Evolutionary conservation across 2,888 invertebrate genomes (phyloP).

Genomic region (Sphaeridia pumilis): DNA sequence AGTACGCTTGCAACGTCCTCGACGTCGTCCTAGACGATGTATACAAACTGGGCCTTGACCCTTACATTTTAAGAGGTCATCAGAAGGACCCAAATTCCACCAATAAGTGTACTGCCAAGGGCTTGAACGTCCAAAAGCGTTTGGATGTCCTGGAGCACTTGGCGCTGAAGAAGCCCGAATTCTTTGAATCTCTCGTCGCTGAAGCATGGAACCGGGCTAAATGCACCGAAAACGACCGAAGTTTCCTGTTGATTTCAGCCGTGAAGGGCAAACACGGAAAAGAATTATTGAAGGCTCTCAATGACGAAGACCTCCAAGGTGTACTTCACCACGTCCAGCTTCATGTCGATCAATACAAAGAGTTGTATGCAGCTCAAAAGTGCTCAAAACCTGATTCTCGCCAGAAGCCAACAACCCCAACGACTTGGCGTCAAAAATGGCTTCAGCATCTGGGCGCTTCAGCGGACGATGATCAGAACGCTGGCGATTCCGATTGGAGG

Average conservation of each 20-base stretch:
- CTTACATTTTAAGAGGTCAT: no score
- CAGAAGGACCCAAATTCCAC: no score
- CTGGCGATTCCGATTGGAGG: slow-evolving; percentile 2
- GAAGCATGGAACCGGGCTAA: no score
- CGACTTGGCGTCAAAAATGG: slow-evolving; percentile 8
- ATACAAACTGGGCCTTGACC: no score
- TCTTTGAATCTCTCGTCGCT: no score
- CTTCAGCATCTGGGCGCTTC: not conserved
- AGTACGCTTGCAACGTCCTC: no score
- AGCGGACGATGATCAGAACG: not conserved
- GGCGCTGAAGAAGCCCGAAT: no score
- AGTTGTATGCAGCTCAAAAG: not conserved
- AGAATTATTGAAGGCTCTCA: slow-evolving; percentile 4
- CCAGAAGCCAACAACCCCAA: not conserved
- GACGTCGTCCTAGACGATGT: no score
- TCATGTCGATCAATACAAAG: not conserved
- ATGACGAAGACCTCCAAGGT: slow-evolving; percentile 6
- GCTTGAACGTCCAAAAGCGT: slow-evolving; percentile 2
- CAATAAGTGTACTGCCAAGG: not conserved
- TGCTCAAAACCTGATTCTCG: not conserved
- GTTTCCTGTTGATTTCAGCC: slow-evolving; percentile 1
- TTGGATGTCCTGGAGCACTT: slow-evolving; percentile 1
- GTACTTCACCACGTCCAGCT: slow-evolving; percentile 12
- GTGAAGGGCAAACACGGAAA: slow-evolving; percentile 13
- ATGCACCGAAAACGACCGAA: slow-evolving; percentile 7